Evolutionary conservation across 2,113 vertebrate genomes (phyloP).

Genomic region (Plecturocebus donacophilus): DNA sequence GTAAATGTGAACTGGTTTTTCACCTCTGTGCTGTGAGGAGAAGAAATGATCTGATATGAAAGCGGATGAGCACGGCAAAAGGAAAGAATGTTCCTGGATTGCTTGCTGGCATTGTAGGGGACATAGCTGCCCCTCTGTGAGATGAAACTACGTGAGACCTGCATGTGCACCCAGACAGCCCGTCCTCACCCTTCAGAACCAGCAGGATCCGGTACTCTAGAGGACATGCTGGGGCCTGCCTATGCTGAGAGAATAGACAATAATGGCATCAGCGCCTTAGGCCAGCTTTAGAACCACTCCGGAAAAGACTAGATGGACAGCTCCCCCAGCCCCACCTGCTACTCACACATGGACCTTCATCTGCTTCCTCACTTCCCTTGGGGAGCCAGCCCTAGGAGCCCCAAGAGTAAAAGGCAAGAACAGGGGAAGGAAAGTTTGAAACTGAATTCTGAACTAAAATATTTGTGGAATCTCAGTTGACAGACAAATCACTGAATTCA

Average conservation of each 20-base stretch:
- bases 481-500: conserved; percentile 12
- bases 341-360: not conserved
- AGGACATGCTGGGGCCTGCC: not conserved
- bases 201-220: not conserved
- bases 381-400: not conserved
- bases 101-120: not conserved
- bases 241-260: not conserved
- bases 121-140: not conserved
- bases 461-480: not conserved
- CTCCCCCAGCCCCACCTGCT: not conserved
- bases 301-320: not conserved
- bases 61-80: not conserved
- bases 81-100: not conserved
- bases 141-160: not conserved
- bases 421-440: not conserved
- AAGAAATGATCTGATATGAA: not conserved
- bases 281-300: not conserved
- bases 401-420: not conserved
- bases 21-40: not conserved
- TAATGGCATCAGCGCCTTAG: not conserved
- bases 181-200: not conserved
- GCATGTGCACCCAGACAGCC: not conserved
- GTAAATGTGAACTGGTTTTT: not conserved
- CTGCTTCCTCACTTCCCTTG: not conserved
- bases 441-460: conserved; percentile 31